A percentile compares a stretch with the other conserved stretches of the same genome.
Conservation (phyloP, 1,140 invertebrate genomes). For the Hesperophylax magnus region DNA sequence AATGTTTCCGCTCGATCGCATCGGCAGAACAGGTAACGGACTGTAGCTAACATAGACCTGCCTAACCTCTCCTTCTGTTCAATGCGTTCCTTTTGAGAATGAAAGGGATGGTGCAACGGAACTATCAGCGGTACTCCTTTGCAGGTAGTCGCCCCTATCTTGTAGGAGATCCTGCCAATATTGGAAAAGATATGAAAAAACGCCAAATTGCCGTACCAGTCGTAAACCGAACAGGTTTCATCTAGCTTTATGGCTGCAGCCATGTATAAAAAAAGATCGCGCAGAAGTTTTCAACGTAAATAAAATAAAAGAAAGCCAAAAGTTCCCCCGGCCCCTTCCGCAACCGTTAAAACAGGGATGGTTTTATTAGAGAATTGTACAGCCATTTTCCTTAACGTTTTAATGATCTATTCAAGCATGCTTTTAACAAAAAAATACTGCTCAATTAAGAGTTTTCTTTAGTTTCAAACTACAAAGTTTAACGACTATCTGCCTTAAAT, state of each 20-base stretch:
- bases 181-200: conserved; percentile 51
- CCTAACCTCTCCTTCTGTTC: no score
- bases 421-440: no score
- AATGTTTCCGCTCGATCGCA: background rate
- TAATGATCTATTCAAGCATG: no score
- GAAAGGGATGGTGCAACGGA: no score
- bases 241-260: conserved; percentile 52
- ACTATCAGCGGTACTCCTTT: no score
- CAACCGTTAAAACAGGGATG: conserved; percentile 39
- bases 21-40: no score
- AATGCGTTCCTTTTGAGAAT: no score
- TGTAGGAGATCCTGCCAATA: conserved; percentile 29
- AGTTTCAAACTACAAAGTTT: no score
- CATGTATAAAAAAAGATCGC: conserved; percentile 39
- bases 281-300: conserved; percentile 45
- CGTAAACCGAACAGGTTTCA: conserved; percentile 56
- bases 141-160: background rate
- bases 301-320: conserved; percentile 49
- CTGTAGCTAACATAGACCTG: no score
- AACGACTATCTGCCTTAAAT: no score
- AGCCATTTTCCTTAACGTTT: no score
- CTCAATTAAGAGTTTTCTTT: no score
- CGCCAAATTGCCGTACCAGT: conserved; percentile 47
- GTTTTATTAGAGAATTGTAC: background rate
- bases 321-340: conserved; percentile 1